Conservation (phyloP, 2,888 invertebrate genomes). For the Erebia aethiops region DNA sequence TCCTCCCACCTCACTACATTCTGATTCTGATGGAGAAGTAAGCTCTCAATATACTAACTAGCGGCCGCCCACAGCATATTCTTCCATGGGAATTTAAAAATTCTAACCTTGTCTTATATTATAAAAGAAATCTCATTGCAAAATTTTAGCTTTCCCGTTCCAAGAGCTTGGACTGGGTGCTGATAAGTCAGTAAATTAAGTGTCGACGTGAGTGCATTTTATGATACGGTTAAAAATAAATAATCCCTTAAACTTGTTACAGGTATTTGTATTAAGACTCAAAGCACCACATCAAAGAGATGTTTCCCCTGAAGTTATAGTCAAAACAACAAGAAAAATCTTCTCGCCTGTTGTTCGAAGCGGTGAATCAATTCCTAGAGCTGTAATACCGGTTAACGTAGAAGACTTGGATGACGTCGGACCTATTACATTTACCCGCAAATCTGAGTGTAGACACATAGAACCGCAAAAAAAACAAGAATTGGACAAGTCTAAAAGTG, state of each 20-base stretch:
- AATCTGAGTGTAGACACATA: slow-evolving; percentile 43
- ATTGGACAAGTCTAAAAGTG: slow-evolving; percentile 57
- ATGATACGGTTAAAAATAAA: too few species aligned
- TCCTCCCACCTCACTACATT: slow-evolving; percentile 71
- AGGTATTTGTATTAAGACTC: slow-evolving; percentile 74
- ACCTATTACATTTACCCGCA: slow-evolving; percentile 42
- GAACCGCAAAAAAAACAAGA: slow-evolving; percentile 48
- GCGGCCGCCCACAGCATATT: too few species aligned
- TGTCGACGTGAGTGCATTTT: too few species aligned
- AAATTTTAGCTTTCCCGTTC: background rate
- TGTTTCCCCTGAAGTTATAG: slow-evolving; percentile 86
- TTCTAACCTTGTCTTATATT: too few species aligned
- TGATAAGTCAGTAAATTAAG: too few species aligned
- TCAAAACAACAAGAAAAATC: slow-evolving; percentile 91
- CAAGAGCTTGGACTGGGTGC: too few species aligned
- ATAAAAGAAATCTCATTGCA: too few species aligned
- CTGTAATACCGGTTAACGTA: slow-evolving; percentile 75
- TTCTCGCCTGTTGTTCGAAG: slow-evolving; percentile 87
- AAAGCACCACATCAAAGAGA: slow-evolving; percentile 69
- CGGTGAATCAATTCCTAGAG: slow-evolving; percentile 78
- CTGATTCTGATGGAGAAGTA: slow-evolving; percentile 77
- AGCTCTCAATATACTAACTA: slow-evolving; percentile 21
- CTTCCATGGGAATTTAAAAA: too few species aligned
- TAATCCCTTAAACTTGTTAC: slow-evolving; percentile 30
- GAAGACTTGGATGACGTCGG: slow-evolving; percentile 71